Conservation (phyloP, 2,113 vertebrate species). For the Egretta garzetta region DNA sequence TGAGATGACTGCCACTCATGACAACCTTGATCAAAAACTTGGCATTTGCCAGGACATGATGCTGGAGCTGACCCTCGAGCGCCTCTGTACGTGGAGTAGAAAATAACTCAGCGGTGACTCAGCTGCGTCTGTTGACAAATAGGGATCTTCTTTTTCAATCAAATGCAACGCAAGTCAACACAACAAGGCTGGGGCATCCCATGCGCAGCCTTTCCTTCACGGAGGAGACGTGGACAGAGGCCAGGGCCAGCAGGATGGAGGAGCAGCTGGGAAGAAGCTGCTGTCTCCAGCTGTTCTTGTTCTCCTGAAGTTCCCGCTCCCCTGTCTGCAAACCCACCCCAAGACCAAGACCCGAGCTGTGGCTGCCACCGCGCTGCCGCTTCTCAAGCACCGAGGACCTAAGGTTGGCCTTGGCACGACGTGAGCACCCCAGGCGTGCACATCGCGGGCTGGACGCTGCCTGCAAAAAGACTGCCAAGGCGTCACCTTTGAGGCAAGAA, state of each 20-base stretch:
- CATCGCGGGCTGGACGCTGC: background rate
- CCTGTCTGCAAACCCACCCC: background rate
- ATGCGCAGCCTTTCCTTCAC: background rate
- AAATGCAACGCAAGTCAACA: background rate
- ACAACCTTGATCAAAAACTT: background rate
- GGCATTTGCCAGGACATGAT: background rate
- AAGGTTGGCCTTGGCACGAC: accelerated
- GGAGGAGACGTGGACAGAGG: background rate
- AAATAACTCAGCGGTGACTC: slow-evolving; percentile 11
- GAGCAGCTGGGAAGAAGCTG: background rate
- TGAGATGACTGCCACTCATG: background rate
- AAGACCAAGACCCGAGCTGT: background rate
- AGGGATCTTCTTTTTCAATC: background rate
- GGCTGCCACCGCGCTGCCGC: accelerated
- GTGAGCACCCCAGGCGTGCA: background rate
- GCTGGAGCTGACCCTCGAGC: background rate
- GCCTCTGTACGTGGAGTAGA: background rate
- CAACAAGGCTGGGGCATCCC: background rate
- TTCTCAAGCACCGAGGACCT: accelerated
- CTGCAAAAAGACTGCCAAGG: background rate
- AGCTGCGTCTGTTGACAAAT: background rate
- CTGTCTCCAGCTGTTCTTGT: background rate
- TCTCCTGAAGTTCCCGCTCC: background rate
- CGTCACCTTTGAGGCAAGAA: background rate
- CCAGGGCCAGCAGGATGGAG: accelerated